Base-by-base conservation (phyloP, 2,888 invertebrate species). In the Tromatobia lineatoria region DNA sequence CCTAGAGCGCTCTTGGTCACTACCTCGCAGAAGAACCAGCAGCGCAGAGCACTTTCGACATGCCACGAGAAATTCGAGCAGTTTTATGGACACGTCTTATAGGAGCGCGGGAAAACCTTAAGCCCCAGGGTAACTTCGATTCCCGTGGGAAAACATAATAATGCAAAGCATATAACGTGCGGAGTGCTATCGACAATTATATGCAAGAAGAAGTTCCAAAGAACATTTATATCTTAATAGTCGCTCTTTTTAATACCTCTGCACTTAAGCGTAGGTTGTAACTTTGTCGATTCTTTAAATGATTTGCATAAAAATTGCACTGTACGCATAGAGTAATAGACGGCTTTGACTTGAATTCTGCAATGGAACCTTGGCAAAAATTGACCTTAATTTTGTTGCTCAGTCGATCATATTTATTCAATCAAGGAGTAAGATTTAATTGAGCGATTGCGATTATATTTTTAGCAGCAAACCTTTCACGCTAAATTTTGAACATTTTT, bases 51-150 rank as follows among this genome's bases (percentile, higher is more conserved):
- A 78, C 77, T 69, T 70, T 78, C 77, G 70, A 70, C 69, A 47
- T 78, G 73, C 85, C 57, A 66, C 85, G 87, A 83, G 85, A 86
- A 85, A 85, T 83, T 85, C 85, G 82, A 87, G 80, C 85, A 85
- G 77, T 70, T 61, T 74, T 70, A 76, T 59, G 64, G 54, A 61
- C 50, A 47, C 23, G 50, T 18, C 61, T 61, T 50, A 38, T 25
- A 47, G 25, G 59, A 50, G 13, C 75, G 61, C 50, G 45, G 47
- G 50, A 70, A 78, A 73, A 52, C 11, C 20, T 23, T 11, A 18
- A 45, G 45, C 38, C 18, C 18, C 45, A 2, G 23, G 18, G 15
- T 4, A 15, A 25, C n/a, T 18, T 13, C 11, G 23, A 8, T 45
- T 73, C 59, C 59, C 73, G 38, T 73, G 59, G 73, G 59, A 73